phyloP scores from a whole-genome alignment of 2,797 vertebrate species.

The Myotis planiceps region DNA sequence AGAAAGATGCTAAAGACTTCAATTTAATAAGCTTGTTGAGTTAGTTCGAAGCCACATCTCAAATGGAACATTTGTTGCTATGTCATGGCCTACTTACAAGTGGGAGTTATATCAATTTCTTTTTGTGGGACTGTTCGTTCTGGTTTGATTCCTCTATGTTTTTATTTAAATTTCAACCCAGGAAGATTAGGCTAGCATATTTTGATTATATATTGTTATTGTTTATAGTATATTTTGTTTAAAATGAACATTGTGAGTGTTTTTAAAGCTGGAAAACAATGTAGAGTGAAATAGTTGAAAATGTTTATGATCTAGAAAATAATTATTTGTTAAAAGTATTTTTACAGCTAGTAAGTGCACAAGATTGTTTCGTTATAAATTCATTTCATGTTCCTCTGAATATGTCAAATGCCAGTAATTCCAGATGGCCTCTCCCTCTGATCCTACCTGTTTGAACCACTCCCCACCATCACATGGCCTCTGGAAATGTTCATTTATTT shows the following conservation, averaged over 20 bases:
- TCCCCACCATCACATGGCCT: background rate
- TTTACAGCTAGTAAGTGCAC: background rate
- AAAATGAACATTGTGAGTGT: background rate
- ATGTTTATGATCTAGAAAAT: conserved; percentile 24
- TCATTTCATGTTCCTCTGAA: background rate
- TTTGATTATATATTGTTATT: background rate
- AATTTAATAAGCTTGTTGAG: background rate
- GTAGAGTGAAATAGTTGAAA: conserved; percentile 3
- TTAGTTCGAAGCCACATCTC: background rate
- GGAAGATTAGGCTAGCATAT: background rate
- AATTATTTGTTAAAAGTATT: background rate
- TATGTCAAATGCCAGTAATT: background rate
- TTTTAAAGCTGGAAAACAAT: conserved; percentile 41
- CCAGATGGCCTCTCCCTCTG: background rate
- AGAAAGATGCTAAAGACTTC: background rate
- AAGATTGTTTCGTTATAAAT: background rate
- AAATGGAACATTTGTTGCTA: background rate
- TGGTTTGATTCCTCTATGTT: background rate
- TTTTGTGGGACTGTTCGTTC: background rate
- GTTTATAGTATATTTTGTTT: background rate
- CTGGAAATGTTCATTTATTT: background rate
- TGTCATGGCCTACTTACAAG: background rate
- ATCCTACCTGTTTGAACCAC: background rate
- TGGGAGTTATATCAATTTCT: background rate
- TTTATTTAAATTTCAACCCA: conserved; percentile 21